Evolutionary conservation across 2,113 vertebrate species (phyloP), one percentile per base, ranked within the genome.

Genomic region (Romanogobio albipinnatus): DNA sequence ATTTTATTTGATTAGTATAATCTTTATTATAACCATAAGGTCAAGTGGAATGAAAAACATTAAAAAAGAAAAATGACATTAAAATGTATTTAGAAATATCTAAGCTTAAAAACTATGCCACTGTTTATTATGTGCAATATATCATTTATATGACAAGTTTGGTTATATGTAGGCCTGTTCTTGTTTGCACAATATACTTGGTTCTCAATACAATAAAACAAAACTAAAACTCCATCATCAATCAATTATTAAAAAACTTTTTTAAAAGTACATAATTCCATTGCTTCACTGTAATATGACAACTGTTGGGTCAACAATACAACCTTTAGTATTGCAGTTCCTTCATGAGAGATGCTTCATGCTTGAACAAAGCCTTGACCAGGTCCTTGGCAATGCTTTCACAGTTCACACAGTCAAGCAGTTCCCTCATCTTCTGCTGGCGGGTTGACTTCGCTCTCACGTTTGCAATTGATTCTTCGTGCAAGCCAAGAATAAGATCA

Each of bases 371-470:
- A 36, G 84, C 89, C 1, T 66, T 3, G 59, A 89, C 36, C 79
- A 92, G 76, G 4, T 2, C 29, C 15, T 86, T n/a, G 24, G 85
- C 87, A 11, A 73, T 45, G 19, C 11, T 74, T 49, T 29, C 81
- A 56, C 53, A 87, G 2, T 39, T 87, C 33, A 56, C 78, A 51
- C 36, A 53, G 0, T 74, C 29, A 15, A 92, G 80, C 56, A 92
- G 29, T 51, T 64, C 62, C 61, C 90, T 86, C 90, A 92, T 91
- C 73, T 83, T 88, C 1, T 9, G n/a, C 11, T 91, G 82, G 1
- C 47, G 0, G 14, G 90, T 91, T 29, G 0, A 0, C 7, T 81
- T 6, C 11, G 78, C 77, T 49, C 36, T 74, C 29, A 91, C 74
- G 29, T n/a, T 77, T 62, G 87, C 77, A 36, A 45, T 45, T 11